These are phyloP conservation scores for Misgurnus anguillicaudatus DNA, from an alignment of 2,113 vertebrate species.

Conservation along the genomic window DNA sequence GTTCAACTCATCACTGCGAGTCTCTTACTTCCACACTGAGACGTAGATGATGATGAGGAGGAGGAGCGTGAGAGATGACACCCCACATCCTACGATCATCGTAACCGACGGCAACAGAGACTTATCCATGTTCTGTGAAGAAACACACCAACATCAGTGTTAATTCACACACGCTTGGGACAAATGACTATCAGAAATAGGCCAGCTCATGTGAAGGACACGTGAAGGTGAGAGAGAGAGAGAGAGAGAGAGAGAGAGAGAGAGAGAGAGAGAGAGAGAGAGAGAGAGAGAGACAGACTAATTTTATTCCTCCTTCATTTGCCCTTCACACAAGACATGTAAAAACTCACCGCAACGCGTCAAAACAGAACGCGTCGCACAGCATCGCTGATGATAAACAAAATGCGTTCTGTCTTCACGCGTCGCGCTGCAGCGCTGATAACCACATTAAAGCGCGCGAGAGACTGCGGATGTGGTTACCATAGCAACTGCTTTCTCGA, in stretches of 20 bases:
- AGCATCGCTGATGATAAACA: slow-evolving; percentile 47
- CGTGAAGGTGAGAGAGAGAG: slow-evolving; percentile 71
- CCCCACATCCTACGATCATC: slow-evolving; percentile 96
- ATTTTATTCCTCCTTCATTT: not conserved
- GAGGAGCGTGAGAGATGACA: slow-evolving; percentile 94
- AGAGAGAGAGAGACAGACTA: too few relatives aligned
- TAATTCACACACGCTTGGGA: slow-evolving; percentile 53
- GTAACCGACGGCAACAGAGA: slow-evolving; percentile 92
- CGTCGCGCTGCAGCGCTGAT: slow-evolving; percentile 51
- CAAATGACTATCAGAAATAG: slow-evolving; percentile 69
- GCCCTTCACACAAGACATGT: not conserved
- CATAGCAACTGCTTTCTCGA: slow-evolving; percentile 82
- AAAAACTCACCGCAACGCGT: not conserved
- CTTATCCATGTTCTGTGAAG: slow-evolving; percentile 93
- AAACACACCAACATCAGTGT: not conserved
- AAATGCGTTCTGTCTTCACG: not conserved
- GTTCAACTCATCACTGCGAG: not conserved
- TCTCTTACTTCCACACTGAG: slow-evolving; percentile 95
- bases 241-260: slow-evolving; percentile 23
- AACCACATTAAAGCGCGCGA: slow-evolving; percentile 67
- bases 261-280: not conserved
- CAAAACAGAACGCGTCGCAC: not conserved
- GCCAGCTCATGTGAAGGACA: slow-evolving; percentile 74
- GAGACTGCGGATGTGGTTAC: slow-evolving; percentile 88
- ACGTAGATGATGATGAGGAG: slow-evolving; percentile 98